Evolutionary conservation across 2,113 vertebrate genomes (phyloP).

Genomic region (Myxocyprinus asiaticus): DNA sequence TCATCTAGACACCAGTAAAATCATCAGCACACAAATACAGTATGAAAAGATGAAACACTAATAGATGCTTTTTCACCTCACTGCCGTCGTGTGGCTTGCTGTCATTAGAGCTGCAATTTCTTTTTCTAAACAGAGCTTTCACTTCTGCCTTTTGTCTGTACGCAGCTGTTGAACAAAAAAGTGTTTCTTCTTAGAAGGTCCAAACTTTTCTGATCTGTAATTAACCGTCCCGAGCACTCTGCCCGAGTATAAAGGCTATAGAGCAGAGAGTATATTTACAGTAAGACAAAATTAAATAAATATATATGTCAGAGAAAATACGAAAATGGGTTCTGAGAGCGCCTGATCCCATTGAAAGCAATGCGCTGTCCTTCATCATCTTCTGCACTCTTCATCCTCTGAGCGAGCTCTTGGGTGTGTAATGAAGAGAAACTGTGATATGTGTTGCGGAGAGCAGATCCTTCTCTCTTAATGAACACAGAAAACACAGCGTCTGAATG

Average conservation of each 20-base stretch:
- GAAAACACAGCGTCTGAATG: conserved; percentile 65
- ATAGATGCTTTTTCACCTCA: too few species aligned
- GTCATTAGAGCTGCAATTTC: conserved; percentile 6
- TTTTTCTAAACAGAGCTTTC: background rate
- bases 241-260: too few species aligned
- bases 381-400: conserved; percentile 39
- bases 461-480: conserved; percentile 71
- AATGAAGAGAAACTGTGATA: conserved; percentile 66
- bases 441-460: conserved; percentile 62
- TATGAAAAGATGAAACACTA: too few species aligned
- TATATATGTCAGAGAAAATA: conserved; percentile 65
- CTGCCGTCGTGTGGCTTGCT: too few species aligned
- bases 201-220: too few species aligned
- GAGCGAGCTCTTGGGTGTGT: conserved; percentile 50
- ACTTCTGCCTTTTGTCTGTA: background rate
- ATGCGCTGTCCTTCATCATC: conserved; percentile 44
- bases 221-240: too few species aligned
- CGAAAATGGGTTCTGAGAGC: conserved; percentile 76
- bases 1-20: conserved; percentile 1
- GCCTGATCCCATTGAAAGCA: conserved; percentile 72
- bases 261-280: conserved; percentile 48
- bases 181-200: too few species aligned
- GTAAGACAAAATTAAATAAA: conserved; percentile 53
- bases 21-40: too few species aligned
- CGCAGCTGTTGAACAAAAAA: too few species aligned